Conservation (phyloP, 2,888 invertebrate species). For the Acholoe squamosa region DNA sequence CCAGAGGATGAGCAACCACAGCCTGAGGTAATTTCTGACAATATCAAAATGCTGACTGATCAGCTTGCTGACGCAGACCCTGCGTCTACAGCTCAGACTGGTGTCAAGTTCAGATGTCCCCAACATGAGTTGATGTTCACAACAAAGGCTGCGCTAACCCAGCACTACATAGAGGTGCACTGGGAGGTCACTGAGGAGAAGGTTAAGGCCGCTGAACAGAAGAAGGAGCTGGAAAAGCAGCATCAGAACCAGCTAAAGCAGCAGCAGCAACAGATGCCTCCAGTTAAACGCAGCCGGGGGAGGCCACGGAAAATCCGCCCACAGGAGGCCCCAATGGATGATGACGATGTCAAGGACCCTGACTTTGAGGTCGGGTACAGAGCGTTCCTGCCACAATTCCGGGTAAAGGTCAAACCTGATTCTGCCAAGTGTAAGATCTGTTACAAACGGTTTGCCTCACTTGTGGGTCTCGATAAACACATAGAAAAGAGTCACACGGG, state of each 20-base stretch:
- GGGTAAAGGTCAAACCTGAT: neutral
- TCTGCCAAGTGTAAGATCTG: constrained; percentile 62
- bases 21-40: neutral
- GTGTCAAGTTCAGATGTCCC: neutral
- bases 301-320: constrained; percentile 22
- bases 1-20: neutral
- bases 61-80: neutral
- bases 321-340: neutral
- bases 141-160: constrained; percentile 46
- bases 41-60: neutral
- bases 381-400: neutral
- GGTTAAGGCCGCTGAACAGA: neutral
- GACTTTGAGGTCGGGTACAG: neutral
- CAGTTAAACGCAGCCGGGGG: neutral
- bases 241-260: neutral
- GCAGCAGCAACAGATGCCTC: neutral
- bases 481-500: constrained; percentile 24
- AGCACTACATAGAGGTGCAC: constrained; percentile 60
- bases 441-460: constrained; percentile 64
- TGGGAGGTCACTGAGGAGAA: constrained; percentile 61
- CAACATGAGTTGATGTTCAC: constrained; percentile 43
- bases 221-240: neutral
- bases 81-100: neutral
- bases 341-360: constrained; percentile 45
- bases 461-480: constrained; percentile 38